Evolutionary conservation across 2,113 vertebrate species (phyloP), one percentile per base, ranked within the genome.

Genomic region (Lophura nycthemera): DNA sequence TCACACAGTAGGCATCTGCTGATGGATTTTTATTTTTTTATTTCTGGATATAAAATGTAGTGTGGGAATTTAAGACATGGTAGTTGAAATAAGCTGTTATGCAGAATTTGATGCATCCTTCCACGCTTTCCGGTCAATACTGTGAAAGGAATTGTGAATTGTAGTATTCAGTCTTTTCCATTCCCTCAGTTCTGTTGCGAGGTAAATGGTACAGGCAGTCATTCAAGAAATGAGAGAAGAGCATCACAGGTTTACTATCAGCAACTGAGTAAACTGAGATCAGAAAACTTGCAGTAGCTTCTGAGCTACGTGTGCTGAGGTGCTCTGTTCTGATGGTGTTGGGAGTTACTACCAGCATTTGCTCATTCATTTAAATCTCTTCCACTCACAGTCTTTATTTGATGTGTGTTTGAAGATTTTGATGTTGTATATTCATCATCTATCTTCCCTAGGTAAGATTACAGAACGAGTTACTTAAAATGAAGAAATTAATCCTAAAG

Each of bases 401-500:
- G 25, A 63, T 64, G 17, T 20, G 1, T 22, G 14, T 63, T 67
- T 56, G 76, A 74, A 78, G 47, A 60, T 91, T 89, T 70, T 75
- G 15, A 10, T 52, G 30, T 70, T 66, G 30, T 65, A 18, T 47
- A 54, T 47, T 83, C 47, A 84, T 78, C 11, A 60, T 78, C 74
- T 52, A 61, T 63, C 60, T 86, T 54, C 29, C 38, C 67, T 92
- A 75, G 7, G 29, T 80, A 16, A 34, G 71, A n/a, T 73, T 81
- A 72, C 32, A 40, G 65, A 83, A 47, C 48, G 29, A 10, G 3
- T 30, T 75, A 47, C 71, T 92, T 89, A 22, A 59, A 93, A 85
- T 91, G 78, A 66, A 67, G 69, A 67, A 91, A 83, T 63, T 18
- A 43, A 64, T 93, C 40, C 60, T 83, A 50, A 73, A 50, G 63